Percentiles rank a stretch among this genome's conserved stretches.
phyloP scores from a whole-genome alignment of 2,888 invertebrate species.

The Smittia sp. region DNA sequence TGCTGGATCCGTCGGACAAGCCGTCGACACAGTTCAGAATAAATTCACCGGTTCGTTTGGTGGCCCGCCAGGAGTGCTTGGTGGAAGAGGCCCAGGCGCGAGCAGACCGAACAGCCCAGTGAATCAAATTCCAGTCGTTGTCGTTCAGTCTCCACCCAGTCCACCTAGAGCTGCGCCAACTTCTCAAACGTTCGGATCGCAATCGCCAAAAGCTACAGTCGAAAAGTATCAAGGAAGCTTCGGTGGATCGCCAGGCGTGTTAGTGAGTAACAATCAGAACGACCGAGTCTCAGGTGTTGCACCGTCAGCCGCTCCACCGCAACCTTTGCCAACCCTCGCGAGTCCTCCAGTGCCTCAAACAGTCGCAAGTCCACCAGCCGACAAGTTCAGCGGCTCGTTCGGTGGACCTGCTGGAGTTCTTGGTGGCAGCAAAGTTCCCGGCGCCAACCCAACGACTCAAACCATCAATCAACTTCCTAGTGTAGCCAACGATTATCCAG shows the following conservation, averaged over 20 bases:
- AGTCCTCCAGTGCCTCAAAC: too few relatives aligned
- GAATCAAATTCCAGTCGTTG: not conserved
- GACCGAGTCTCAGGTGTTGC: too few relatives aligned
- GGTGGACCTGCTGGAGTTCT: constrained; percentile 11
- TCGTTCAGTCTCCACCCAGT: not conserved
- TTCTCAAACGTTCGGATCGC: not conserved
- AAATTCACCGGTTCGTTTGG: constrained; percentile 5
- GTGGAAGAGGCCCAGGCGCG: not conserved
- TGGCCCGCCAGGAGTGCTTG: constrained; percentile 16
- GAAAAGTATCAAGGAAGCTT: constrained; percentile 18
- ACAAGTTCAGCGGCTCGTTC: not conserved
- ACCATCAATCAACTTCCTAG: too few relatives aligned
- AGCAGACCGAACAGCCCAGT: not conserved
- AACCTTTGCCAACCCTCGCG: too few relatives aligned
- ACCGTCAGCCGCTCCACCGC: too few relatives aligned
- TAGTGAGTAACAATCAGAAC: not conserved
- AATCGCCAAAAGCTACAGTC: not conserved
- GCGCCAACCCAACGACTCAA: not conserved
- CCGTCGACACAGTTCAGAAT: not conserved
- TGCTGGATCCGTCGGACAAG: not conserved
- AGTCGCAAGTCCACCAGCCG: too few relatives aligned
- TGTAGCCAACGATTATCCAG: too few relatives aligned
- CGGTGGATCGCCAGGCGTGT: constrained; percentile 17
- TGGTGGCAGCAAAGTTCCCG: not conserved
- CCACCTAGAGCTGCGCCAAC: not conserved